Conservation (phyloP, 1,140 invertebrate genomes). For the Platyura marginata region DNA sequence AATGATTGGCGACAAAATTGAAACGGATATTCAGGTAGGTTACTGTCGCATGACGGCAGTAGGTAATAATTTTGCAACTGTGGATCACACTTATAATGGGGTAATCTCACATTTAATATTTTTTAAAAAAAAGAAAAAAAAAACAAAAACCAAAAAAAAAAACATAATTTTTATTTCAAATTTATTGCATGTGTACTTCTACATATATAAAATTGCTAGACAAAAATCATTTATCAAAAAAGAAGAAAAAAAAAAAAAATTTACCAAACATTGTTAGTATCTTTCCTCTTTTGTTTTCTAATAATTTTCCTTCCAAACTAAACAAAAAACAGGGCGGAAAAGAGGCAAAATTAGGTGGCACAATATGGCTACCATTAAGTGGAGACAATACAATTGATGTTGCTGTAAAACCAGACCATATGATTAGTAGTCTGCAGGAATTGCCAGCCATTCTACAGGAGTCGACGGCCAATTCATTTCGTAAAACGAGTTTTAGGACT, state of each 20-base stretch:
- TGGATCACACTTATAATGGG: background rate
- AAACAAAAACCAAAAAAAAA: background rate
- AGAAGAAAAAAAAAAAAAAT: background rate
- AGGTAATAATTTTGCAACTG: background rate
- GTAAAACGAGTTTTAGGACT: background rate
- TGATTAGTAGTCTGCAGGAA: background rate
- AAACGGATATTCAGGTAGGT: slow-evolving; percentile 56
- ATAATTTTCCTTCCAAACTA: background rate
- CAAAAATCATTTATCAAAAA: no score
- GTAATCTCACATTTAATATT: background rate
- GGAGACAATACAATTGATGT: background rate
- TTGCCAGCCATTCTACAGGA: background rate
- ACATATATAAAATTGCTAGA: no score
- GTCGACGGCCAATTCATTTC: background rate
- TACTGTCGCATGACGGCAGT: background rate
- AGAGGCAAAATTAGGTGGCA: slow-evolving; percentile 50
- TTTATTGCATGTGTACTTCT: no score
- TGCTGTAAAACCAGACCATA: background rate
- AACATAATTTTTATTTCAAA: no score
- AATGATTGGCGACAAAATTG: slow-evolving; percentile 73
- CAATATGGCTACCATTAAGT: slow-evolving; percentile 53
- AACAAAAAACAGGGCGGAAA: slow-evolving; percentile 38
- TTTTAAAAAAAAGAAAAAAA: background rate
- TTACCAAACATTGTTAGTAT: background rate
- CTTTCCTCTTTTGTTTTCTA: background rate